A percentile compares a stretch with the other conserved stretches of the same genome.
phyloP scores from a whole-genome alignment of 2,797 vertebrate species.

The Alauda arvensis region DNA sequence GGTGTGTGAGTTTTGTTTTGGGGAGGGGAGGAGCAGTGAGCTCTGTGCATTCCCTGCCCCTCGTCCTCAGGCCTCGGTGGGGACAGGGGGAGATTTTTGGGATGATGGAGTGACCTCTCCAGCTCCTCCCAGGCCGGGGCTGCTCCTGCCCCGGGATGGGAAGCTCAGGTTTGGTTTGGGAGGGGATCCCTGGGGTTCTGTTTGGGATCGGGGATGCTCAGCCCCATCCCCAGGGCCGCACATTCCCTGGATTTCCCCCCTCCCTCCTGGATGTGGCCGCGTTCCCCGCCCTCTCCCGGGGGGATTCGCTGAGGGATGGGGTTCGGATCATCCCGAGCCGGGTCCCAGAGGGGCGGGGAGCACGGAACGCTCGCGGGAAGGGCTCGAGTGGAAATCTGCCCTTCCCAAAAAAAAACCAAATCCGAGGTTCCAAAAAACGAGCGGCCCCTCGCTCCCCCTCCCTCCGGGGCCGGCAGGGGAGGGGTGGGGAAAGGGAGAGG shows the following conservation, averaged over 20 bases:
- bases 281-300: conserved; percentile 19
- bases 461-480: not conserved
- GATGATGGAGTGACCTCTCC: not conserved
- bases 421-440: not conserved
- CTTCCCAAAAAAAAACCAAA: not conserved
- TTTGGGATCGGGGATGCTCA: not conserved
- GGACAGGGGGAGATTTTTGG: not conserved
- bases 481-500: not conserved
- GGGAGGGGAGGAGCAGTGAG: not conserved
- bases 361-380: not conserved
- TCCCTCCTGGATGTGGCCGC: not conserved
- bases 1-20: not conserved
- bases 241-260: not conserved
- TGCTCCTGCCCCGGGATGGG: not conserved
- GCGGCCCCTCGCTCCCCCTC: not conserved
- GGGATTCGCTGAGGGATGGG: not conserved
- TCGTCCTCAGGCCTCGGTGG: not conserved
- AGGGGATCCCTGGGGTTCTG: not conserved
- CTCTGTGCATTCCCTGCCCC: accelerated
- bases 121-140: not conserved
- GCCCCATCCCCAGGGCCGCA: not conserved
- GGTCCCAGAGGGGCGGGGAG: not conserved
- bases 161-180: not conserved
- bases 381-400: not conserved
- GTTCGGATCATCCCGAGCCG: not conserved